Evolutionary conservation across 2,888 invertebrate species (phyloP).

Genomic region (Tetragonula carbonaria): DNA sequence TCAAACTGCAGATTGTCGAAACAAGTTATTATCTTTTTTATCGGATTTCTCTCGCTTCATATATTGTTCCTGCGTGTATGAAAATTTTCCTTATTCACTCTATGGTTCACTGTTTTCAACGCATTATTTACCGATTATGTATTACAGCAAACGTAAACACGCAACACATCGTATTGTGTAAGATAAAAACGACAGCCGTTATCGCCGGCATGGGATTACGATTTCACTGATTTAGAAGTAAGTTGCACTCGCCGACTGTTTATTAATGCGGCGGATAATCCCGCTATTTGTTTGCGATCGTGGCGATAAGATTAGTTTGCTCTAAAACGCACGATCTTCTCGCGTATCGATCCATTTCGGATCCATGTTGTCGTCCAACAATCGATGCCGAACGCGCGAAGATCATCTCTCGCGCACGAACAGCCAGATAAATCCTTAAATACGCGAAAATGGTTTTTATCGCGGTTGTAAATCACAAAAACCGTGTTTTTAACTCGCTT

Average conservation of each 20-base stretch:
- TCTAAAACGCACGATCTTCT: neutral
- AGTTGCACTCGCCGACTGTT: neutral
- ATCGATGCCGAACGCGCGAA: too few relatives aligned
- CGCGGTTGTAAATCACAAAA: neutral
- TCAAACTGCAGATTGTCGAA: too few relatives aligned
- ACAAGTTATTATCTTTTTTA: too few relatives aligned
- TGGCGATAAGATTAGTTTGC: neutral
- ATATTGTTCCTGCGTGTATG: too few relatives aligned
- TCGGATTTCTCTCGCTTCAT: too few relatives aligned
- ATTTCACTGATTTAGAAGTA: neutral
- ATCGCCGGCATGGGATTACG: neutral
- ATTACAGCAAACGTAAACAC: too few relatives aligned
- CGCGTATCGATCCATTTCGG: neutral
- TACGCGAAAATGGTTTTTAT: neutral
- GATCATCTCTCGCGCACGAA: neutral
- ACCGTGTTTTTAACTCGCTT: neutral
- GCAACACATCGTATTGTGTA: neutral
- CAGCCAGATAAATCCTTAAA: neutral
- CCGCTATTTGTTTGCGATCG: neutral
- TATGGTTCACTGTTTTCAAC: neutral
- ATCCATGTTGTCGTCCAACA: too few relatives aligned
- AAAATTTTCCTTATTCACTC: neutral
- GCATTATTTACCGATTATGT: too few relatives aligned
- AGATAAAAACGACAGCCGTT: neutral
- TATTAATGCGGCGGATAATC: neutral